These are phyloP conservation scores for Drosophila navojoa DNA, from an alignment of 1,140 invertebrate genomes.

Conservation along the genomic window DNA sequence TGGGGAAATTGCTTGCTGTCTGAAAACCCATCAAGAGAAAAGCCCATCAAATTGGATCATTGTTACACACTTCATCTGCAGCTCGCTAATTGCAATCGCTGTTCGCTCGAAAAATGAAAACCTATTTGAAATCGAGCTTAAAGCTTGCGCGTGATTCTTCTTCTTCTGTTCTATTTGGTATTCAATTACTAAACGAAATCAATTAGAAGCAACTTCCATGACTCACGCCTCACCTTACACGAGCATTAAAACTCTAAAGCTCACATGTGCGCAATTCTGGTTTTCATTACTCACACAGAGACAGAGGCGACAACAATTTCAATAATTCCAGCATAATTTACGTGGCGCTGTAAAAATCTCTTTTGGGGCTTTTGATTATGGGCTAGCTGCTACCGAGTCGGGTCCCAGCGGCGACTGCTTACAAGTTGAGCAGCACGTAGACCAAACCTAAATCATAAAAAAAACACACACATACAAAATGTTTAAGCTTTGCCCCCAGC, in stretches of 20 bases:
- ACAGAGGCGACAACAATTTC: not conserved
- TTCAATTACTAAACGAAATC: constrained; percentile 13
- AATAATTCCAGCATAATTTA: constrained; percentile 49
- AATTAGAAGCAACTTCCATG: not conserved
- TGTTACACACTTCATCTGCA: not conserved
- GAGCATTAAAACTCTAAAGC: not conserved
- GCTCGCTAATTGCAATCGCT: not conserved
- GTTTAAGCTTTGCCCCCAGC: constrained; percentile 44
- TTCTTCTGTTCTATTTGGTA: not conserved
- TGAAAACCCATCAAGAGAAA: constrained; percentile 4
- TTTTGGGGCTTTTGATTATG: constrained; percentile 10
- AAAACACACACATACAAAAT: constrained; percentile 11
- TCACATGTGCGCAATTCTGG: constrained; percentile 4
- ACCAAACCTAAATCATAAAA: constrained; percentile 38
- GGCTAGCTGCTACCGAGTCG: constrained; percentile 5
- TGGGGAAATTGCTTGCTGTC: constrained; percentile 25
- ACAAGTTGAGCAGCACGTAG: constrained; percentile 58
- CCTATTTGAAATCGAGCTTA: not conserved
- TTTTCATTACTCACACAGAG: not conserved
- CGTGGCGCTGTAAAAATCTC: constrained; percentile 39
- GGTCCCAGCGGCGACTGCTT: constrained; percentile 3
- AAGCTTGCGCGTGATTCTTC: too few relatives aligned
- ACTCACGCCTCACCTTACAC: not conserved
- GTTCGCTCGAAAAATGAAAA: too few relatives aligned
- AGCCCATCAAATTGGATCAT: constrained; percentile 18